These are phyloP conservation scores for Sycobia sp. DNA, from an alignment of 1,140 invertebrate species.

Conservation along the genomic window DNA sequence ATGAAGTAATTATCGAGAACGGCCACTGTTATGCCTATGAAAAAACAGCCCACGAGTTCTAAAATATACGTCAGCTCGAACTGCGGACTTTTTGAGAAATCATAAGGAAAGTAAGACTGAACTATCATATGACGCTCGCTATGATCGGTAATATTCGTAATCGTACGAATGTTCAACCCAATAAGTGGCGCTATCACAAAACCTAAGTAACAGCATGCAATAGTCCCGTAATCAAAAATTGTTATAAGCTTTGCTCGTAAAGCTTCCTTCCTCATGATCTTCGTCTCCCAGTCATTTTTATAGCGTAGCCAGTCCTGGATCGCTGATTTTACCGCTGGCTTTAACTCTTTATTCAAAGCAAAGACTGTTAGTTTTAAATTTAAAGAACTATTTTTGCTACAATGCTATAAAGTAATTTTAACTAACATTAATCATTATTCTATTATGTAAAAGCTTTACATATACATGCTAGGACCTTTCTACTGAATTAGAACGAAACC, in stretches of 20 bases:
- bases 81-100: constrained; percentile 2
- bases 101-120: constrained; percentile 17
- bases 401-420: no score
- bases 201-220: not conserved
- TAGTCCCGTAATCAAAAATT: not conserved
- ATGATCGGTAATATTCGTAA: constrained; percentile 14
- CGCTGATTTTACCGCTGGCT: constrained; percentile 2
- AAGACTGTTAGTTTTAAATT: no score
- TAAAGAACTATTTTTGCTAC: no score
- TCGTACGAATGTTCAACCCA: not conserved
- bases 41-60: not conserved
- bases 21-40: constrained; percentile 7
- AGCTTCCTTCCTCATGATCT: constrained; percentile 8
- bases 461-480: no score
- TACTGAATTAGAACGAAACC: no score
- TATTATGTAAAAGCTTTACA: no score
- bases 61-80: not conserved
- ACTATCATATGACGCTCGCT: not conserved
- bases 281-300: not conserved
- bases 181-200: not conserved
- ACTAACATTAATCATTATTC: no score
- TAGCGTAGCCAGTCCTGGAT: constrained; percentile 2
- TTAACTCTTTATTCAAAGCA: constrained; percentile 5
- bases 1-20: constrained; percentile 17
- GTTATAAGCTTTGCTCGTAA: not conserved